A percentile compares a stretch with the other conserved stretches of the same genome.
Conservation (phyloP, 1,140 invertebrate genomes). For the Drosophila repletoides region DNA sequence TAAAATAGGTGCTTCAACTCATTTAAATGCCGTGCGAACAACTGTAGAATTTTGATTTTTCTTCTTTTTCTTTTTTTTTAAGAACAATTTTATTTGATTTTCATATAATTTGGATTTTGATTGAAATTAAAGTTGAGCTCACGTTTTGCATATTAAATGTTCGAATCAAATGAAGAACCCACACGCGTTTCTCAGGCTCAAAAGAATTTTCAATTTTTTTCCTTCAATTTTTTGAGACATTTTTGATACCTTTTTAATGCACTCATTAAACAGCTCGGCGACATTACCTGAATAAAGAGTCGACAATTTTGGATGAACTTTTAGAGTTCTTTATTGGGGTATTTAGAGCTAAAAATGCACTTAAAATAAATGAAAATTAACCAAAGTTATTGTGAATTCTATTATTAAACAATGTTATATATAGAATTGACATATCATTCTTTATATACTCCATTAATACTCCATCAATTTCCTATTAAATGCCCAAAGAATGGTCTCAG, state of each 20-base stretch:
- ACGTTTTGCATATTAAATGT: slow-evolving; percentile 63
- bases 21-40: slow-evolving; percentile 43
- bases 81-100: slow-evolving; percentile 67
- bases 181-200: neutral
- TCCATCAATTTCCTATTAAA: too few relatives aligned
- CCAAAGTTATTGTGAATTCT: too few relatives aligned
- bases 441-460: too few relatives aligned
- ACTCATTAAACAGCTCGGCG: slow-evolving; percentile 53
- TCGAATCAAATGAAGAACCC: slow-evolving; percentile 2
- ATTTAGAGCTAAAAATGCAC: too few relatives aligned
- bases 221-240: slow-evolving; percentile 47
- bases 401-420: too few relatives aligned
- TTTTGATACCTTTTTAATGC: slow-evolving; percentile 72
- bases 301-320: too few relatives aligned
- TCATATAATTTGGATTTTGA: slow-evolving; percentile 77
- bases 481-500: too few relatives aligned
- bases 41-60: slow-evolving; percentile 34
- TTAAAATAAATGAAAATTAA: too few relatives aligned
- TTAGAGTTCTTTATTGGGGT: too few relatives aligned
- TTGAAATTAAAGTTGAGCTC: slow-evolving; percentile 70
- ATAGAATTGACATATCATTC: too few relatives aligned
- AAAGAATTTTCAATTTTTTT: slow-evolving; percentile 15
- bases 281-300: slow-evolving; percentile 45
- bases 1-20: neutral
- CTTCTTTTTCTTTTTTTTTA: neutral